phyloP scores from a whole-genome alignment of 2,113 vertebrate species.

The Hiodon alosoides region DNA sequence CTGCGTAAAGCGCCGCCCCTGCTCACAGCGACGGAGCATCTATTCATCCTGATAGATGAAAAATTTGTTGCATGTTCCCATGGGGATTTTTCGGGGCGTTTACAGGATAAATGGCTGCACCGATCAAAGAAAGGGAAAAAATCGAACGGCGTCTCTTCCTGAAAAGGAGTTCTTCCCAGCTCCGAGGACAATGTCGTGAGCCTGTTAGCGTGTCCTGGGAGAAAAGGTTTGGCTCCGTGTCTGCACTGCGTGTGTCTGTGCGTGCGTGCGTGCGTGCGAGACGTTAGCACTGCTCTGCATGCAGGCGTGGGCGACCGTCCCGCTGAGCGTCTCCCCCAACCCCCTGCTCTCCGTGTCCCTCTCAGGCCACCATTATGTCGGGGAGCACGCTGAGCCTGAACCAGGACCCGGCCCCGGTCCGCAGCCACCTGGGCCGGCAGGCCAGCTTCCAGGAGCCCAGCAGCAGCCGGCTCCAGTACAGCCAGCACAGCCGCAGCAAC shows the following conservation, averaged over 20 bases:
- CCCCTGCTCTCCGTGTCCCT: background rate
- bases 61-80: slow-evolving; percentile 10
- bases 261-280: background rate
- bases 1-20: no score
- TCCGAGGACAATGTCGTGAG: background rate
- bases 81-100: no score
- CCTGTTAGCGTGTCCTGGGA: background rate
- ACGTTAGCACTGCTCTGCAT: background rate
- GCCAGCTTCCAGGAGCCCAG: slow-evolving; percentile 95
- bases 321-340: background rate
- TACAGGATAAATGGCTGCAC: no score
- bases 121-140: no score
- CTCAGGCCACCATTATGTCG: slow-evolving; percentile 96
- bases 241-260: background rate
- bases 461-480: slow-evolving; percentile 76
- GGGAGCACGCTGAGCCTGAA: slow-evolving; percentile 93
- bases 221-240: background rate
- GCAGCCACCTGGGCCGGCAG: slow-evolving; percentile 86
- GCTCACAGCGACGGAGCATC: no score
- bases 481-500: slow-evolving; percentile 81
- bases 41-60: no score
- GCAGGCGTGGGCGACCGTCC: background rate
- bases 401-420: slow-evolving; percentile 74
- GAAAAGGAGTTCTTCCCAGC: background rate
- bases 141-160: background rate